Evolutionary conservation across 2,797 vertebrate genomes (phyloP).

Genomic region (Gallirallus australis): DNA sequence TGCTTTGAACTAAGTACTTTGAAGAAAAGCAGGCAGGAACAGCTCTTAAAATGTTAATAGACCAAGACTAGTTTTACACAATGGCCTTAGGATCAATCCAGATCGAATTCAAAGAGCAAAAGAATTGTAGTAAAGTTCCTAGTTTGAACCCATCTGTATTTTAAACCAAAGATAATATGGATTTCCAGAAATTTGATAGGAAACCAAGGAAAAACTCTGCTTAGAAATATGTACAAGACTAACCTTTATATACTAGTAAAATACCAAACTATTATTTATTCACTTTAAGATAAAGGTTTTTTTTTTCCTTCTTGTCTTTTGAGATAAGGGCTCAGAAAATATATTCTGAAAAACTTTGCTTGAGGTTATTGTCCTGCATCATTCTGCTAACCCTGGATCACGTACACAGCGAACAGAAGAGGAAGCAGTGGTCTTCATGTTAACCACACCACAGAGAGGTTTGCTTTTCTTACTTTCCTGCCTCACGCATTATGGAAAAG

Average conservation of each 20-base stretch:
- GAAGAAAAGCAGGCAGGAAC: neutral
- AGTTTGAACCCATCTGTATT: neutral
- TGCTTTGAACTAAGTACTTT: conserved; percentile 4
- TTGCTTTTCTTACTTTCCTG: neutral
- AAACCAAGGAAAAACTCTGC: neutral
- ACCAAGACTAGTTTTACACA: neutral
- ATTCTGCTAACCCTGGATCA: neutral
- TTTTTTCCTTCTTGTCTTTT: neutral
- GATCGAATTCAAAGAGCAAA: neutral
- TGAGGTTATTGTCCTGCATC: neutral
- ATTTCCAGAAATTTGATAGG: neutral
- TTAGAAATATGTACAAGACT: neutral
- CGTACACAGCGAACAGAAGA: neutral
- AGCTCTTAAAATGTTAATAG: neutral
- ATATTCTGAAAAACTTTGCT: neutral
- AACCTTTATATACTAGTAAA: neutral
- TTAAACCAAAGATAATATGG: neutral
- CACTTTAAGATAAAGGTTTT: neutral
- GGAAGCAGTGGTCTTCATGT: conserved; percentile 8
- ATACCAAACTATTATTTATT: neutral
- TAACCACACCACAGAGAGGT: neutral
- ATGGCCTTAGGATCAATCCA: neutral
- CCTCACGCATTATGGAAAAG: neutral
- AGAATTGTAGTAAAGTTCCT: neutral
- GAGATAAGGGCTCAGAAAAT: neutral